Conservation (phyloP, 2,797 vertebrate species). For the Melanotaenia parkinsoni region DNA sequence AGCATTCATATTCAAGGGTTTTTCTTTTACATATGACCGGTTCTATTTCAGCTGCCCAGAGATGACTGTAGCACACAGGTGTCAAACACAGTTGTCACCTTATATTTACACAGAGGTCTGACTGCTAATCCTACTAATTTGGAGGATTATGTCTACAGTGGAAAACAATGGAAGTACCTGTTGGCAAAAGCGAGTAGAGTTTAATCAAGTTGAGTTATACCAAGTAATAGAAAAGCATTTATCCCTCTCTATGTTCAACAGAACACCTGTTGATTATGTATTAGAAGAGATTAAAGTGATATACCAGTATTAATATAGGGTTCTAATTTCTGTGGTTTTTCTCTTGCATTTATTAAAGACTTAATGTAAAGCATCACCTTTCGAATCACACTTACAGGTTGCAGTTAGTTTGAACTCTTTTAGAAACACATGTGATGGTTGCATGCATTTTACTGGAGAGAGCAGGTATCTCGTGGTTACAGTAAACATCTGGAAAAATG, state of each 20-base stretch:
- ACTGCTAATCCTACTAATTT: neutral
- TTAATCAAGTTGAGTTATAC: neutral
- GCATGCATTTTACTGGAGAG: neutral
- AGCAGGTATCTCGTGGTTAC: neutral
- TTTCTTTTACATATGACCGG: neutral
- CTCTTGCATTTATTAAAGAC: too few species aligned
- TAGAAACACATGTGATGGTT: neutral
- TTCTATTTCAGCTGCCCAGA: neutral
- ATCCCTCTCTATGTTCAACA: neutral
- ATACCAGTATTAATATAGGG: neutral
- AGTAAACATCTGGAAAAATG: neutral
- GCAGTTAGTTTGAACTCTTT: too few species aligned
- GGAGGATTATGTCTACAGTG: neutral
- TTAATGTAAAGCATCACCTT: too few species aligned
- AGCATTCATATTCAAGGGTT: too few species aligned
- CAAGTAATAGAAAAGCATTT: neutral
- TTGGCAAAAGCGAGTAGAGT: neutral
- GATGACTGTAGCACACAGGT: neutral
- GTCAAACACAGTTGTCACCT: neutral
- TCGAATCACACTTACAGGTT: too few species aligned
- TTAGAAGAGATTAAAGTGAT: neutral
- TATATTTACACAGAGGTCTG: neutral
- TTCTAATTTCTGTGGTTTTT: too few species aligned
- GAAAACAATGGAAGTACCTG: neutral
- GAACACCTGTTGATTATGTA: neutral